phyloP scores from a whole-genome alignment of 2,888 invertebrate genomes.

The Phasia obesa region DNA sequence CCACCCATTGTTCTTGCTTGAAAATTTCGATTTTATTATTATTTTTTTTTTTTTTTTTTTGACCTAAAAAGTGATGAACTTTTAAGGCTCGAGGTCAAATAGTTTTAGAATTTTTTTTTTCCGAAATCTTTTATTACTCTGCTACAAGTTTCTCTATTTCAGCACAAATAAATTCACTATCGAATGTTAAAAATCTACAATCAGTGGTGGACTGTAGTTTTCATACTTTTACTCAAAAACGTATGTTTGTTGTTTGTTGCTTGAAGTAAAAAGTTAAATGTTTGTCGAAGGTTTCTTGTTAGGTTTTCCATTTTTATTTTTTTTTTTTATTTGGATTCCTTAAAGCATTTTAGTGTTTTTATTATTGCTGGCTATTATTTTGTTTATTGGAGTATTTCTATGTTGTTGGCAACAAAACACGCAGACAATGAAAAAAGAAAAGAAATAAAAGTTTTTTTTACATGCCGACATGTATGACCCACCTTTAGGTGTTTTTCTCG shows the following conservation, averaged over 20 bases:
- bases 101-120: slow-evolving; percentile 23
- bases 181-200: slow-evolving; percentile 41
- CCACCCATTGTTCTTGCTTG: neutral
- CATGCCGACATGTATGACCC: slow-evolving; percentile 55
- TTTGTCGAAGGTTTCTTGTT: slow-evolving; percentile 40
- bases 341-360: neutral
- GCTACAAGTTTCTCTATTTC: slow-evolving; percentile 2
- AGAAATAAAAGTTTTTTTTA: slow-evolving; percentile 12
- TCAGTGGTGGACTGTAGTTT: slow-evolving; percentile 28
- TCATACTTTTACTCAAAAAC: neutral
- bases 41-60: neutral
- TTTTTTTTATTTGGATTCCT: neutral
- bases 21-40: neutral
- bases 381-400: neutral
- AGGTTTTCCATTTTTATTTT: neutral
- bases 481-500: slow-evolving; percentile 55
- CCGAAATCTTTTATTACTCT: neutral
- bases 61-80: slow-evolving; percentile 18
- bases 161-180: neutral
- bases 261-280: slow-evolving; percentile 26
- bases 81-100: slow-evolving; percentile 39
- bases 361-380: slow-evolving; percentile 23
- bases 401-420: neutral
- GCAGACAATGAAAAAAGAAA: slow-evolving; percentile 13
- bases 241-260: neutral